Evolutionary conservation across 2,113 vertebrate genomes (phyloP), one percentile per base, ranked within the genome.

Genomic region (Corynorhinus townsendii): DNA sequence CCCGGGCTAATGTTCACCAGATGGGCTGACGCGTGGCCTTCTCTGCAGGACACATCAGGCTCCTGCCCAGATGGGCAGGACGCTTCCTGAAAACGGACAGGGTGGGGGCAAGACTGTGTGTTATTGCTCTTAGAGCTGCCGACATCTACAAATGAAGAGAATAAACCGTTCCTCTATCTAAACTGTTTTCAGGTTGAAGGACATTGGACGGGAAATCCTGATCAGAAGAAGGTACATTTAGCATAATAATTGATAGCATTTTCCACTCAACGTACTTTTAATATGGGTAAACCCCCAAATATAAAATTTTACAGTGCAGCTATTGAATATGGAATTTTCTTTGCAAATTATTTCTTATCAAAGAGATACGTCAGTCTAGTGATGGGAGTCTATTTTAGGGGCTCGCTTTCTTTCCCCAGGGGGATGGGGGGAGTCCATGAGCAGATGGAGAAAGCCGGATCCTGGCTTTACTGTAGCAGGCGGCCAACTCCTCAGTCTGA

Each of bases 1-100:
- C 69, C 17, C 4, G 33, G 75, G 56, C 62, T 52, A 91, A 75
- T 40, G 76, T 10, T 79, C 40, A 45, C 91, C 95, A 91, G 93
- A 89, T n/a, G 91, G 86, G 45, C 83, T 69, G 83, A 30, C 3
- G 30, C 56, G 22, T 17, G 45, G 38, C 47, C 0, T 52, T 10
- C 49, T 38, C 52, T 4, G 49, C 56, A 28, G n/a, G 69, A 6
- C 4, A 3, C 1, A 0, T 17, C 85, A 11, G 4, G 11, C 45
- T n/a, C 54, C 69, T 19, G 30, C 56, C 77, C 88, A 2, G 49
- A 11, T 6, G 82, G 71, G 17, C 6, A 0, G 2, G 22, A 19
- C 0, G 3, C 11, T 40, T 76, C 82, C 89, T 59, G 33, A 30
- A 43, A 15, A 10, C 0, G 5, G n/a, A 52, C 69, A 8, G 22